phyloP scores from a whole-genome alignment of 2,797 vertebrate species.

The Esox masquinongy region DNA sequence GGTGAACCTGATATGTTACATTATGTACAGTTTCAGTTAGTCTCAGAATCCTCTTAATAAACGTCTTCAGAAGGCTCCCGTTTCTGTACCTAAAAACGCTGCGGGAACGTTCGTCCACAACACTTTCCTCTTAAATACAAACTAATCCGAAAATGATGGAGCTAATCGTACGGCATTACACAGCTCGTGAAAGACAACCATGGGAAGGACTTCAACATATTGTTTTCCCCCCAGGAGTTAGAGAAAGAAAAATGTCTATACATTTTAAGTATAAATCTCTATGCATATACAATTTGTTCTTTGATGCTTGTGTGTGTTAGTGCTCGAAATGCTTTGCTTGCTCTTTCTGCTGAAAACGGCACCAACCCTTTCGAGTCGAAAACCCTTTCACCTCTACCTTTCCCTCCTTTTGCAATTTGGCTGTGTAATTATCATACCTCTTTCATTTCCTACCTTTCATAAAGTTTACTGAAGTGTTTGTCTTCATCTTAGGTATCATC shows the following conservation, averaged over 20 bases:
- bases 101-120: conserved; percentile 41
- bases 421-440: conserved; percentile 24
- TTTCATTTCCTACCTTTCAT: conserved; percentile 21
- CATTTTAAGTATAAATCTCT: conserved; percentile 45
- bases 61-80: not conserved
- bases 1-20: conserved; percentile 19
- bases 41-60: not conserved
- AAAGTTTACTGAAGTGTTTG: conserved; percentile 49
- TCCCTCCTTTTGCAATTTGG: conserved; percentile 21
- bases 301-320: conserved; percentile 17
- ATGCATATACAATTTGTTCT: conserved; percentile 41
- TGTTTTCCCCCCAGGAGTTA: conserved; percentile 21
- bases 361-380: not conserved
- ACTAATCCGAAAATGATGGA: conserved; percentile 46
- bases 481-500: conserved; percentile 41
- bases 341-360: not conserved
- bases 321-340: conserved; percentile 2
- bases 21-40: conserved; percentile 26
- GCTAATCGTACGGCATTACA: conserved; percentile 34
- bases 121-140: conserved; percentile 41
- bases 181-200: conserved; percentile 24
- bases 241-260: conserved; percentile 26
- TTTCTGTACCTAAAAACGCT: conserved; percentile 23
- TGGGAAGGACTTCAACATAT: conserved; percentile 22
- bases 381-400: not conserved